Base-by-base conservation (phyloP, 1,140 invertebrate genomes). In the Drosophila oshimai region DNA sequence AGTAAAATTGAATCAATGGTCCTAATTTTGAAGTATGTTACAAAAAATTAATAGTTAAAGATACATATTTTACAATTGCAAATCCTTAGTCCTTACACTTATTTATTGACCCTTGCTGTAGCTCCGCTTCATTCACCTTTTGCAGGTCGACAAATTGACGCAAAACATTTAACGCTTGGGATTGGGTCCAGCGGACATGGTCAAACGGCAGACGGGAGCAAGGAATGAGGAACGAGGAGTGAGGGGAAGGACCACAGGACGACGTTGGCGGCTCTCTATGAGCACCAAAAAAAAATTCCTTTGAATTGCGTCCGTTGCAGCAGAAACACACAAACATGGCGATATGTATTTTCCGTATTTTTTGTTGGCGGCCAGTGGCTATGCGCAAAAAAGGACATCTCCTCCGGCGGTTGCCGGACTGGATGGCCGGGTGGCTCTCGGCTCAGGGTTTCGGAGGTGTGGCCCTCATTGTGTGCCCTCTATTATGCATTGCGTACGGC, bases 361-460 rank as follows among this genome's bases (percentile, higher is more conserved):
- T 62, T 64, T 45, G 36, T 74, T 64, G 50, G 53, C 51, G 44
- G 58, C 75, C 80, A 39, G 28, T 34, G 71, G 79, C 80, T 68
- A 86, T 84, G 79, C 79, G 79, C 71, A 84, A 84, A 84, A 84
- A 84, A 84, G 79, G 79, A 84, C 79, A 84, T 86, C 75, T 79
- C 68, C 60, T 49, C 55, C 51, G 65, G 55, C 58, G 47, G 60
- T 39, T 39, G 60, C 55, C 49, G 36, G 18, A n/a, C n/a, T n/a
- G n/a, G n/a, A n/a, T 54, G 50, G 51, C 33, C 3, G 57, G 31
- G 31, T 47, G 34, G 13, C 24, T 44, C 33, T 26, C 18, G 31
- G 53, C 26, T 34, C 13, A 12, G 10, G 22, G 4, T 17, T 31
- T 29, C 12, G 20, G 34, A 42, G 31, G 34, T 42, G 41, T 31